Conservation (phyloP, 2,113 vertebrate genomes). For the Esox niger region DNA sequence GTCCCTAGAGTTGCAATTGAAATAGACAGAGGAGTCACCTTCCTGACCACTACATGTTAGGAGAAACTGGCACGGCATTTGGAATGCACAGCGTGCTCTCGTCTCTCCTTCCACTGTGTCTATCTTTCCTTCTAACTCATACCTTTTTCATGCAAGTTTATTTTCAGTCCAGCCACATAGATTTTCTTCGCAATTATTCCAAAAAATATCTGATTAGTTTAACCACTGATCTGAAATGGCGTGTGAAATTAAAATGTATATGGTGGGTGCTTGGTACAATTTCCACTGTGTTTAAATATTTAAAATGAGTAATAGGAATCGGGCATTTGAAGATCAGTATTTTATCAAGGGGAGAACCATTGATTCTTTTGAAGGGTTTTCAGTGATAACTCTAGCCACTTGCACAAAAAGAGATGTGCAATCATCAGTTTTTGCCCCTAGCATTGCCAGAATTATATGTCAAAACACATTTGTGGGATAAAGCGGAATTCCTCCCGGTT, state of each 20-base stretch:
- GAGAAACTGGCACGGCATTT: not conserved
- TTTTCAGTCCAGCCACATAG: slow-evolving; percentile 26
- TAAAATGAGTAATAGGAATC: slow-evolving; percentile 60
- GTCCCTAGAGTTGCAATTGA: slow-evolving; percentile 35
- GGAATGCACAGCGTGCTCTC: slow-evolving; percentile 15
- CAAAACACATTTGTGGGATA: too few relatives aligned
- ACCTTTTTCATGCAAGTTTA: slow-evolving; percentile 1
- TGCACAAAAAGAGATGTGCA: not conserved
- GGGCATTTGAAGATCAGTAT: slow-evolving; percentile 34
- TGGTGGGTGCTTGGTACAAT: slow-evolving; percentile 48
- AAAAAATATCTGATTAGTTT: slow-evolving; percentile 65
- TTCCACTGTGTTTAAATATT: slow-evolving; percentile 56
- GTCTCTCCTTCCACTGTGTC: not conserved
- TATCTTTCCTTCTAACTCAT: not conserved
- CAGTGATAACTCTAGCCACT: not conserved
- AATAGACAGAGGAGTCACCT: slow-evolving; percentile 49
- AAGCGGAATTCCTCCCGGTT: too few relatives aligned
- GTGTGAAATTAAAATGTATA: slow-evolving; percentile 71
- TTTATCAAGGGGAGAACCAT: not conserved
- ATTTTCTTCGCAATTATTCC: slow-evolving; percentile 43
- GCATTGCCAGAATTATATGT: too few relatives aligned
- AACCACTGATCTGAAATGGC: slow-evolving; percentile 64
- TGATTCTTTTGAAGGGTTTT: not conserved
- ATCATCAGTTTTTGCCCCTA: too few relatives aligned
- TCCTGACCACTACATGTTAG: slow-evolving; percentile 25